Evolutionary conservation across 2,888 invertebrate species (phyloP).

Genomic region (Lydus trimaculatus): DNA sequence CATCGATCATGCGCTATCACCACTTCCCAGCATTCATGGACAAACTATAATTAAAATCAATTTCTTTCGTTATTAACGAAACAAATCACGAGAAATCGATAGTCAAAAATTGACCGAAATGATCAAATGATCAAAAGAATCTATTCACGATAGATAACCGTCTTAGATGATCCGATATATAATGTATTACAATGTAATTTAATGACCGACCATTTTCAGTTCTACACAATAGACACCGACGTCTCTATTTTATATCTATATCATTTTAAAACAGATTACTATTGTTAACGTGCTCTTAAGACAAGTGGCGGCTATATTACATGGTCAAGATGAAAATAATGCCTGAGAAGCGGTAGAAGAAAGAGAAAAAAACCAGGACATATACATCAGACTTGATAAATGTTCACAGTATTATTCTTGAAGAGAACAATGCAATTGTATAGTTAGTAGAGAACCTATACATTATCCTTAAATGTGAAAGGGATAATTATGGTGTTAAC

Average conservation of each 20-base stretch:
- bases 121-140: not conserved
- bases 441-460: not conserved
- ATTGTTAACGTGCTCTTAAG: not conserved
- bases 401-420: constrained; percentile 5
- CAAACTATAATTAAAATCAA: too few species aligned
- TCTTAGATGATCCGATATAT: not conserved
- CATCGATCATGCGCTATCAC: too few species aligned
- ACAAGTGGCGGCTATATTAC: constrained; percentile 6
- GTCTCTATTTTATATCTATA: constrained; percentile 6
- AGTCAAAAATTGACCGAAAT: not conserved
- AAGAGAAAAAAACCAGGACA: not conserved
- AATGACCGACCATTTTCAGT: not conserved
- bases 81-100: not conserved
- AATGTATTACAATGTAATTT: constrained; percentile 3
- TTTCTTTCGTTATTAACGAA: not conserved
- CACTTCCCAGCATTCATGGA: too few species aligned
- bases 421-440: constrained; percentile 6
- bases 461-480: not conserved
- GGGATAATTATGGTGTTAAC: not conserved
- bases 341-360: not conserved
- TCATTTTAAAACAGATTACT: not conserved
- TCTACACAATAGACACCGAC: not conserved
- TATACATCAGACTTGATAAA: not conserved
- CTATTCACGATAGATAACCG: not conserved
- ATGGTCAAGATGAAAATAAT: not conserved